phyloP scores from a whole-genome alignment of 2,797 vertebrate genomes.

The Tolypeutes matacus region DNA sequence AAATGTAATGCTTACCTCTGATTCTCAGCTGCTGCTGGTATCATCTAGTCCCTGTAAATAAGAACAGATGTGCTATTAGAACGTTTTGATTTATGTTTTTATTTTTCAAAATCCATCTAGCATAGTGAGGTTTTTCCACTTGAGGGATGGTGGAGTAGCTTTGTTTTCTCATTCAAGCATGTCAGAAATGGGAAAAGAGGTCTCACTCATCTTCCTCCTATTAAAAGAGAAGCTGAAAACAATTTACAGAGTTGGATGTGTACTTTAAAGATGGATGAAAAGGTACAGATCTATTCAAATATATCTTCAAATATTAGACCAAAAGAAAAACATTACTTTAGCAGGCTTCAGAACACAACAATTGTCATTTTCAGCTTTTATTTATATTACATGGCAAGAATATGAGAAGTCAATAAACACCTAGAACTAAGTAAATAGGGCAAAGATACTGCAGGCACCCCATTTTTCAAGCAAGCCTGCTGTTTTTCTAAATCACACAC shows the following conservation, averaged over 20 bases:
- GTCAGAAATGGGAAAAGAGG: slow-evolving; percentile 65
- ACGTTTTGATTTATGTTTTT: slow-evolving; percentile 83
- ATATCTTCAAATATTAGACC: slow-evolving; percentile 30
- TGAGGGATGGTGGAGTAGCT: slow-evolving; percentile 62
- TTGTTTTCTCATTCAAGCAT: slow-evolving; percentile 74
- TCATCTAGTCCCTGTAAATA: slow-evolving; percentile 82
- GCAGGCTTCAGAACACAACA: background rate
- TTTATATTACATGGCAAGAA: background rate
- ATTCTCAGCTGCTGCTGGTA: slow-evolving; percentile 64
- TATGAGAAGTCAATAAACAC: background rate
- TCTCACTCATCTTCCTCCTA: slow-evolving; percentile 40
- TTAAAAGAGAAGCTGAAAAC: slow-evolving; percentile 12
- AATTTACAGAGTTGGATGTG: slow-evolving; percentile 14
- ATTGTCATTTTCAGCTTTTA: background rate
- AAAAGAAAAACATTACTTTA: background rate
- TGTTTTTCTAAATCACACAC: background rate
- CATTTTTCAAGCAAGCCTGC: background rate
- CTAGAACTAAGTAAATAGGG: background rate
- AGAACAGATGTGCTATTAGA: slow-evolving; percentile 82
- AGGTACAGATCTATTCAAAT: background rate
- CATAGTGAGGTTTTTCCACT: slow-evolving; percentile 63
- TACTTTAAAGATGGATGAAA: slow-evolving; percentile 26
- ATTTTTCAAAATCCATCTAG: slow-evolving; percentile 75
- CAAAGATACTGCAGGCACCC: background rate
- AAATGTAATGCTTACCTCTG: slow-evolving; percentile 72